A percentile compares a stretch with the other conserved stretches of the same genome.
phyloP scores from a whole-genome alignment of 2,113 vertebrate species.

The Prochilodus magdalenae region DNA sequence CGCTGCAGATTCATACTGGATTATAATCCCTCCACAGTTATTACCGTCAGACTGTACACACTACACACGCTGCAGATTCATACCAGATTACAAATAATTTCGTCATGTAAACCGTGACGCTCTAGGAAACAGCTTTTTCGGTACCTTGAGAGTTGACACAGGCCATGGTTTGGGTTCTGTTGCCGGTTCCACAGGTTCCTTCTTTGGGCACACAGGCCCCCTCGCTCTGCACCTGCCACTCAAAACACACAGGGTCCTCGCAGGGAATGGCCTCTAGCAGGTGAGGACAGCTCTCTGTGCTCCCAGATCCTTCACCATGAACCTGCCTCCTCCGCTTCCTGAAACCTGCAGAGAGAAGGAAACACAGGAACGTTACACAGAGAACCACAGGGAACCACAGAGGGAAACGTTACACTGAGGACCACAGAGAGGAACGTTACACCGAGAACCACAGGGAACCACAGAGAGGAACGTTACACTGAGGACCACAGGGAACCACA shows the following conservation, averaged over 20 bases:
- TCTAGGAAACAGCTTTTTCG: not conserved
- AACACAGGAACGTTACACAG: constrained; percentile 5
- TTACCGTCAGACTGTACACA: no score
- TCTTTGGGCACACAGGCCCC: constrained; percentile 76
- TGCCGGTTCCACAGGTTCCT: constrained; percentile 85
- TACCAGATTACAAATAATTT: no score
- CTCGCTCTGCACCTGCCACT: constrained; percentile 79
- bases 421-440: no score
- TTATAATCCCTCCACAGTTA: no score
- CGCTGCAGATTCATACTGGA: no score
- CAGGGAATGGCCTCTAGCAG: constrained; percentile 88
- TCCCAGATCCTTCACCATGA: constrained; percentile 73
- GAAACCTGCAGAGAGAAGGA: constrained; percentile 78
- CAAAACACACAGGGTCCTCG: constrained; percentile 85
- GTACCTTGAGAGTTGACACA: constrained; percentile 85
- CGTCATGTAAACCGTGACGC: no score
- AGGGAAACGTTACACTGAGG: no score
- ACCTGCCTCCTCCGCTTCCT: constrained; percentile 84
- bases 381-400: no score
- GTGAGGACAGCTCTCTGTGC: constrained; percentile 80
- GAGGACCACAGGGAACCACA: no score
- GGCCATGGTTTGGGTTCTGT: constrained; percentile 72
- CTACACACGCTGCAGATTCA: no score
- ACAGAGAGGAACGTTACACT: no score
- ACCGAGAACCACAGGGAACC: no score